Percentiles rank a stretch among this genome's conserved stretches.
Conservation (phyloP, 2,113 vertebrate genomes). For the Pterocles gutturalis region DNA sequence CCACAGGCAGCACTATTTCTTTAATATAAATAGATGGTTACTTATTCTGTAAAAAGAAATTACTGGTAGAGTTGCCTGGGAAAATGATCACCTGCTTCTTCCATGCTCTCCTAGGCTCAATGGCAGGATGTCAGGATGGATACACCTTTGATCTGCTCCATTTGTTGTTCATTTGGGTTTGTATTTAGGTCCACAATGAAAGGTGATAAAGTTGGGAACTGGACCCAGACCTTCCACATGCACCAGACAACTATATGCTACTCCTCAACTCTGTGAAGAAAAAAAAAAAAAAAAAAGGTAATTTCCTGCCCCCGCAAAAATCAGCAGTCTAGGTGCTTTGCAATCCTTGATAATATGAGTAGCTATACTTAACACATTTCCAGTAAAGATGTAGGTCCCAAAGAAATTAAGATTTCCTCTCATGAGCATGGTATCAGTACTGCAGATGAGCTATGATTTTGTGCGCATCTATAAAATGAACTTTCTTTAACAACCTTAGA, state of each 20-base stretch:
- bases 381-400: neutral
- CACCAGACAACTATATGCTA: neutral
- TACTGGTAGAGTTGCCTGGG: neutral
- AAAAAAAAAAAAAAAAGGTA: neutral
- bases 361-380: neutral
- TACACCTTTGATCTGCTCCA: neutral
- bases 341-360: neutral
- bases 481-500: neutral
- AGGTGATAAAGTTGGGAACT: neutral
- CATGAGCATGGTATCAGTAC: accelerated
- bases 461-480: neutral
- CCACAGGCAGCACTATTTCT: neutral
- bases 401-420: neutral
- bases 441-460: neutral
- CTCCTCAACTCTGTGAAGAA: neutral
- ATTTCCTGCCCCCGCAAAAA: neutral
- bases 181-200: neutral
- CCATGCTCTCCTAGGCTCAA: neutral
- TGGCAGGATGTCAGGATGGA: neutral
- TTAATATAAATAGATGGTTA: neutral
- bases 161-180: neutral
- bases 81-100: neutral
- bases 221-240: neutral
- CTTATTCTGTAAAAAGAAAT: neutral
- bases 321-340: neutral